Evolutionary conservation across 2,888 invertebrate species (phyloP).

Genomic region (Ypsolopha sequella): DNA sequence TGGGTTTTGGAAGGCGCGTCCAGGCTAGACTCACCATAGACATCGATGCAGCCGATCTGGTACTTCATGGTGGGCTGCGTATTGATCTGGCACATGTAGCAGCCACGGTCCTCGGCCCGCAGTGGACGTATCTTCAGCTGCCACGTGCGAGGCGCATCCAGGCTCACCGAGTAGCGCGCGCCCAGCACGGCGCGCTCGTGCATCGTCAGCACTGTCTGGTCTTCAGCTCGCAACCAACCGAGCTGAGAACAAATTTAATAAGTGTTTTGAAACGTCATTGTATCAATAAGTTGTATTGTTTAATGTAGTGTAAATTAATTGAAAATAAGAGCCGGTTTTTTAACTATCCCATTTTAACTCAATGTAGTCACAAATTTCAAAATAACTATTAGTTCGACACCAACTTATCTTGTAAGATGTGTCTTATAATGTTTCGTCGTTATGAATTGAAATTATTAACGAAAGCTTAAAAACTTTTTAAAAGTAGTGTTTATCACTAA

Average conservation of each 20-base stretch:
- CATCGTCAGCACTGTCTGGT: conserved; percentile 90
- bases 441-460: too few relatives aligned
- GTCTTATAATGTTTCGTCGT: too few relatives aligned
- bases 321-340: too few relatives aligned
- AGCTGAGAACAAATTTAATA: conserved; percentile 69
- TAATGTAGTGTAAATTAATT: too few relatives aligned
- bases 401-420: too few relatives aligned
- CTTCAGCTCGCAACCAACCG: conserved; percentile 90
- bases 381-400: too few relatives aligned
- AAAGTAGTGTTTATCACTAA: too few relatives aligned
- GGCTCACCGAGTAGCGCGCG: conserved; percentile 83
- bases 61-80: conserved; percentile 87
- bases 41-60: conserved; percentile 89
- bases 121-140: conserved; percentile 86
- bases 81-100: conserved; percentile 95
- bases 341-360: too few relatives aligned
- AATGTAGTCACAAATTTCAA: too few relatives aligned
- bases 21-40: conserved; percentile 76
- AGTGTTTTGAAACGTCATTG: background rate
- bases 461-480: too few relatives aligned
- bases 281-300: too few relatives aligned
- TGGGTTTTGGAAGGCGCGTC: too few relatives aligned
- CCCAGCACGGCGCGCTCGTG: conserved; percentile 89
- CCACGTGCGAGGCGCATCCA: conserved; percentile 88
- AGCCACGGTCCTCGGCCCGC: conserved; percentile 85